Evolutionary conservation across 2,888 invertebrate genomes (phyloP).

Genomic region (Nomada fucata): DNA sequence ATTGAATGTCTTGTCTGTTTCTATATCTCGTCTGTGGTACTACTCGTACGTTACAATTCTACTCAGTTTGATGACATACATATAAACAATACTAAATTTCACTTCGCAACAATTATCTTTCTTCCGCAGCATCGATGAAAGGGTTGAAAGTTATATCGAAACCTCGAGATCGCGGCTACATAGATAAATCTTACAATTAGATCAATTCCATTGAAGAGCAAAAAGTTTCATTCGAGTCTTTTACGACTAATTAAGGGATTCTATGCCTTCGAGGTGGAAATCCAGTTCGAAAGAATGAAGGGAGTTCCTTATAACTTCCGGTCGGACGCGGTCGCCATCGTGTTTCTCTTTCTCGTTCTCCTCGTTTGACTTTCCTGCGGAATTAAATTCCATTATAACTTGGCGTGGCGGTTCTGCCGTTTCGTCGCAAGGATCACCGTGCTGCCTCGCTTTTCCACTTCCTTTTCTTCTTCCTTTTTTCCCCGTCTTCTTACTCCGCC

Average conservation of each 20-base stretch:
- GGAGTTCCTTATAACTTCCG: conserved; percentile 1
- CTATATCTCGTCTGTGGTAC: too few relatives aligned
- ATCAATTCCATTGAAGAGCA: conserved; percentile 1
- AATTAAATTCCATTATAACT: conserved; percentile 49
- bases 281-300: neutral
- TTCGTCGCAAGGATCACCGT: neutral
- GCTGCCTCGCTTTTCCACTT: neutral
- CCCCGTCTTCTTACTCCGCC: neutral
- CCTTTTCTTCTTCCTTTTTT: neutral
- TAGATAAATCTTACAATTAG: neutral
- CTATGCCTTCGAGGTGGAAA: neutral
- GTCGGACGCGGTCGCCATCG: neutral
- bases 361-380: conserved; percentile 25
- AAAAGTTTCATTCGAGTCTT: conserved; percentile 1
- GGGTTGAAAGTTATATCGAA: neutral
- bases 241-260: conserved; percentile 20
- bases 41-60: too few relatives aligned
- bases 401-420: neutral
- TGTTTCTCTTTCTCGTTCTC: conserved; percentile 32
- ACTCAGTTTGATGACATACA: too few relatives aligned
- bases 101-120: too few relatives aligned
- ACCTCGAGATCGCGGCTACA: neutral
- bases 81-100: too few relatives aligned
- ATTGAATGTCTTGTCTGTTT: too few relatives aligned
- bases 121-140: neutral